Conservation (phyloP, 2,888 invertebrate species). For the Neria commutata region DNA sequence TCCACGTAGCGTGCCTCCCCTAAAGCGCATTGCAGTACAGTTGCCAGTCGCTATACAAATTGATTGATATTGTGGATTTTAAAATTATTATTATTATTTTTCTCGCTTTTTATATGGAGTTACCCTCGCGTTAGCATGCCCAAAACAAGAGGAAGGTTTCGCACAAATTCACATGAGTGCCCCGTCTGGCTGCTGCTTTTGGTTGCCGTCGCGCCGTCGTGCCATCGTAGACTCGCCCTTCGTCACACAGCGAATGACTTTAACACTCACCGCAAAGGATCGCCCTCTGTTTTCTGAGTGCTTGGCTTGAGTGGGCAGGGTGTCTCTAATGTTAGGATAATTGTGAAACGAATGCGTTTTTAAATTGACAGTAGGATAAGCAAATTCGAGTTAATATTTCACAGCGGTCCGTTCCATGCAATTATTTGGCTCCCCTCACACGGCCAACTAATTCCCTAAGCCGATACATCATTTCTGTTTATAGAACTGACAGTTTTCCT, state of each 20-base stretch:
- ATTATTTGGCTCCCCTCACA: neutral
- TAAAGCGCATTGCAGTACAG: neutral
- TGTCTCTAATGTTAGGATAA: neutral
- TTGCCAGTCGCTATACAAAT: conserved; percentile 23
- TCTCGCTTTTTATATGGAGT: conserved; percentile 7
- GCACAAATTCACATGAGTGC: neutral
- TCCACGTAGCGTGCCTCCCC: neutral
- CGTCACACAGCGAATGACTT: neutral
- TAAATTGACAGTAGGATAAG: neutral
- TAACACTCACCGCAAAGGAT: neutral
- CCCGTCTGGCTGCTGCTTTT: neutral
- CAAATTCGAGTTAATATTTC: neutral
- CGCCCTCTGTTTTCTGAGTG: neutral
- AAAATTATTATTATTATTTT: conserved; percentile 32
- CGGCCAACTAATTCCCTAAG: neutral
- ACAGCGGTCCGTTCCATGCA: neutral
- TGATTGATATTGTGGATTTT: conserved; percentile 31
- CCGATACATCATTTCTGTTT: neutral
- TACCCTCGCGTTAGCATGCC: neutral
- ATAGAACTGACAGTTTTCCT: neutral
- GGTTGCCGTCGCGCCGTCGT: too few species aligned
- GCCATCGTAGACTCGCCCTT: too few species aligned
- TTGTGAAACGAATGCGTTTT: neutral
- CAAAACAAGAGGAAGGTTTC: neutral
- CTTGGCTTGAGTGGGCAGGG: conserved; percentile 11